A percentile compares a stretch with the other conserved stretches of the same genome.
These are phyloP conservation scores for Lutraria lutraria DNA, from an alignment of 2,888 invertebrate genomes.

Conservation along the genomic window DNA sequence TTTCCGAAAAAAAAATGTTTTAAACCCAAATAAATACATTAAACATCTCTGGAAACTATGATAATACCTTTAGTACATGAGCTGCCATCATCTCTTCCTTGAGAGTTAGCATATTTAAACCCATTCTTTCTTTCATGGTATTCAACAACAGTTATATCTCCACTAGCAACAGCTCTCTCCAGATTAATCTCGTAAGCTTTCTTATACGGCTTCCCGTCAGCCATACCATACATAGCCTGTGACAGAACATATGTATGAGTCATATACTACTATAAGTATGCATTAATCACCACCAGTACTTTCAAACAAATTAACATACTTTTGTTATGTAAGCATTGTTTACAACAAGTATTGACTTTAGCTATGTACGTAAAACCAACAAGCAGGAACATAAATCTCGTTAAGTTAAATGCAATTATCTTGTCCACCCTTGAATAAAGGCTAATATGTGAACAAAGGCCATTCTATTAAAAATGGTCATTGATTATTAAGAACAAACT, in stretches of 20 bases:
- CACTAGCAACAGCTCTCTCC: slow-evolving; percentile 93
- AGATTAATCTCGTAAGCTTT: slow-evolving; percentile 93
- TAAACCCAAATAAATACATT: no score
- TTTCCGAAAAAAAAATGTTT: no score
- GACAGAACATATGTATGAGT: not conserved
- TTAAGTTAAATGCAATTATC: no score
- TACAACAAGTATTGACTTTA: no score
- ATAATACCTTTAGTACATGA: slow-evolving; percentile 92
- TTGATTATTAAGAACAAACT: no score
- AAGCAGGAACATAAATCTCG: no score
- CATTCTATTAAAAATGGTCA: no score
- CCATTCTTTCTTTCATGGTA: slow-evolving; percentile 94
- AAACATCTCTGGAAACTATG: not conserved
- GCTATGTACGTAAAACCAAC: no score
- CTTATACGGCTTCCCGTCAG: slow-evolving; percentile 93
- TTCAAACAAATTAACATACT: not conserved
- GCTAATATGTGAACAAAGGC: no score
- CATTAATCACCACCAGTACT: not conserved
- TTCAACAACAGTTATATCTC: slow-evolving; percentile 94
- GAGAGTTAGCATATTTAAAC: slow-evolving; percentile 91
- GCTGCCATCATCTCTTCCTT: slow-evolving; percentile 93
- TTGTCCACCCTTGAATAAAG: no score
- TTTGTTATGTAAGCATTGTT: no score
- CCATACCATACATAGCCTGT: slow-evolving; percentile 95
- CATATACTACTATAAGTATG: not conserved